Evolutionary conservation across 2,113 vertebrate genomes (phyloP).

Genomic region (Microtus pennsylvanicus): DNA sequence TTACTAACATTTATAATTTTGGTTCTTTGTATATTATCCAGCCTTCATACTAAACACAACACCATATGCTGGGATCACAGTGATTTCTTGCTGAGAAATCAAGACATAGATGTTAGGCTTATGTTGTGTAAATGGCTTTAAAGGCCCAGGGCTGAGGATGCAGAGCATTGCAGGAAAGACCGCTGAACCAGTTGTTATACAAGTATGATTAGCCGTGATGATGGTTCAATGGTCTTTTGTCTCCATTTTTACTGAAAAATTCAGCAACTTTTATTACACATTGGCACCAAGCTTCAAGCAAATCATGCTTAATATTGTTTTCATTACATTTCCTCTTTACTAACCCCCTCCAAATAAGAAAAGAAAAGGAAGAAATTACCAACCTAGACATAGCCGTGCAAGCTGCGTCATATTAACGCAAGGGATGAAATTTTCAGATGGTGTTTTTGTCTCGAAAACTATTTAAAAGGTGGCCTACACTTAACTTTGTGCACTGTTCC

Average conservation of each 20-base stretch:
- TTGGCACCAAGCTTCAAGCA: not conserved
- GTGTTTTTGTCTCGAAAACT: not conserved
- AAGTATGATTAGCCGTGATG: too few relatives aligned
- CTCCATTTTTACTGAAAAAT: conserved; percentile 39
- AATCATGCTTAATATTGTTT: not conserved
- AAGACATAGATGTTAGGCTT: not conserved
- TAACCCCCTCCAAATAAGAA: not conserved
- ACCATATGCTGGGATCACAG: not conserved
- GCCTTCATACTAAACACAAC: not conserved
- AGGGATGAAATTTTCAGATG: not conserved
- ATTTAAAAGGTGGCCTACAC: not conserved
- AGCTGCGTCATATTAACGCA: not conserved
- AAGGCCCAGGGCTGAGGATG: not conserved
- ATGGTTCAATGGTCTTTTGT: not conserved
- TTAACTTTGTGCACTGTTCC: not conserved
- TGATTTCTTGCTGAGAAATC: not conserved
- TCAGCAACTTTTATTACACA: conserved; percentile 31
- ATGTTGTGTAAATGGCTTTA: not conserved
- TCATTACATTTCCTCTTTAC: not conserved
- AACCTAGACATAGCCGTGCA: not conserved
- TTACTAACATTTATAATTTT: conserved; percentile 40
- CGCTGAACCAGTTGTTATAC: too few relatives aligned
- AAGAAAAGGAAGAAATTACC: not conserved
- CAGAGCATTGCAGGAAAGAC: not conserved
- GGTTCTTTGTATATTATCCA: not conserved